Evolutionary conservation across 2,797 vertebrate species (phyloP).

Genomic region (Gymnoscopelus microlampas): DNA sequence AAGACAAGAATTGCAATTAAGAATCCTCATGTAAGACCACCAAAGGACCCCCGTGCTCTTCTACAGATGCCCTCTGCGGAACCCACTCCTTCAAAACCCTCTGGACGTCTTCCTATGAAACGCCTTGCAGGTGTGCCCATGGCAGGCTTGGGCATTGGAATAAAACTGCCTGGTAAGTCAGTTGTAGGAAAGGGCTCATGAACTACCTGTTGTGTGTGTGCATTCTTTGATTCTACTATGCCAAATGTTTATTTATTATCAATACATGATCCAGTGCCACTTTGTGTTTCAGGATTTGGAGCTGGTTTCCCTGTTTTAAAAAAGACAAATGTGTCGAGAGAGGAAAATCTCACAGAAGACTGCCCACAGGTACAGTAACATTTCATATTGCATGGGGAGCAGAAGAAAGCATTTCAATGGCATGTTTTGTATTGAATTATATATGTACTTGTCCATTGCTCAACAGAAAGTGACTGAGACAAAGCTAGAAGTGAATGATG

Average conservation of each 20-base stretch:
- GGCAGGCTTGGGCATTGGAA: slow-evolving; percentile 64
- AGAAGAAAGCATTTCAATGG: neutral
- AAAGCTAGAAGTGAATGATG: slow-evolving; percentile 36
- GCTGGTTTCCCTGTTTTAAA: slow-evolving; percentile 74
- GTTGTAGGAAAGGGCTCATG: neutral
- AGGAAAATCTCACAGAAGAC: slow-evolving; percentile 36
- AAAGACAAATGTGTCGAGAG: slow-evolving; percentile 63
- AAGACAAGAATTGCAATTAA: slow-evolving; percentile 80
- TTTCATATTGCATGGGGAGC: neutral
- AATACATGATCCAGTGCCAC: neutral
- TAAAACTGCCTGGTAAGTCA: slow-evolving; percentile 77
- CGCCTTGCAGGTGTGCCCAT: slow-evolving; percentile 52
- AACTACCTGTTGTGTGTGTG: too few relatives aligned
- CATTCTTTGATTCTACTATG: too few relatives aligned
- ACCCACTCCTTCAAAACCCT: slow-evolving; percentile 40
- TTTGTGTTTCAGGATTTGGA: slow-evolving; percentile 66
- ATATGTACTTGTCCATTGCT: slow-evolving; percentile 13
- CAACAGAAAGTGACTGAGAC: slow-evolving; percentile 51
- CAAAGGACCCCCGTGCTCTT: slow-evolving; percentile 75
- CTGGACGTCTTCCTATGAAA: slow-evolving; percentile 28
- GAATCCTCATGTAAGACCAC: slow-evolving; percentile 73
- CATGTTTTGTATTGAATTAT: neutral
- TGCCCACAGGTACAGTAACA: slow-evolving; percentile 45
- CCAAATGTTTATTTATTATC: neutral
- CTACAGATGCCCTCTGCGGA: slow-evolving; percentile 73